Base-by-base conservation (phyloP, 1,140 invertebrate genomes). In the Drosophila arawakana region DNA sequence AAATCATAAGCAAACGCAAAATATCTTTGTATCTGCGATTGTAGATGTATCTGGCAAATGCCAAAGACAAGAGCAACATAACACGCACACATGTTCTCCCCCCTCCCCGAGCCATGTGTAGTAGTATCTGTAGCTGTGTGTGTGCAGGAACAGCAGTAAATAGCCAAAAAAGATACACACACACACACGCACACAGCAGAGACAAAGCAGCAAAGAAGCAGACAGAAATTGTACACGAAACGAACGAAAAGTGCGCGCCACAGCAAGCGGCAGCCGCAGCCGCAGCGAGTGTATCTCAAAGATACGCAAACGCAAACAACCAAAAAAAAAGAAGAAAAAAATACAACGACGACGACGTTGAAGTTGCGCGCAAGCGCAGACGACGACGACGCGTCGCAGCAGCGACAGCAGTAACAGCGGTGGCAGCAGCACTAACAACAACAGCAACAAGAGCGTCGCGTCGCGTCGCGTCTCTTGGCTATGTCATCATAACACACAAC, bases 401-500 rank as follows among this genome's bases (percentile, higher is more conserved):
- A 6, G 43, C 58, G 59, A 52, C 68, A 44, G 37, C 58, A 34
- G 37, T 60, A 43, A 43, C 57, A 46, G 57, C 63, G 41, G 37
- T 57, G 11, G 41, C 60, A 50, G 39, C 50, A 59, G 18, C 55
- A 30, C 2, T 5, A 30, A 5, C 4, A 30, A 30, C 25, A 65
- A 25, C 72, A 57, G 7, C 75, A 75, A n/a, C 62, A 65, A 13
- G 62, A 52, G 10, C 43, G 37, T 46, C 44, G 43, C 18, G 18
- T 21, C 18, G 18, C 18, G 25, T 21, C 18, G 18, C 18, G 25
- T 54, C 58, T 43, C 41, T 21, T 57, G 71, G 80, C 83, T 89
- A 83, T 89, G 83, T 88, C 83, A 88, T 88, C 80, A 82, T 86
- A 86, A 86, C 79, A 80, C 46, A 61, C 44, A 41, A 46, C 66